phyloP scores from a whole-genome alignment of 64 coral and sea anemone species.

The Montipora efflorescens region DNA sequence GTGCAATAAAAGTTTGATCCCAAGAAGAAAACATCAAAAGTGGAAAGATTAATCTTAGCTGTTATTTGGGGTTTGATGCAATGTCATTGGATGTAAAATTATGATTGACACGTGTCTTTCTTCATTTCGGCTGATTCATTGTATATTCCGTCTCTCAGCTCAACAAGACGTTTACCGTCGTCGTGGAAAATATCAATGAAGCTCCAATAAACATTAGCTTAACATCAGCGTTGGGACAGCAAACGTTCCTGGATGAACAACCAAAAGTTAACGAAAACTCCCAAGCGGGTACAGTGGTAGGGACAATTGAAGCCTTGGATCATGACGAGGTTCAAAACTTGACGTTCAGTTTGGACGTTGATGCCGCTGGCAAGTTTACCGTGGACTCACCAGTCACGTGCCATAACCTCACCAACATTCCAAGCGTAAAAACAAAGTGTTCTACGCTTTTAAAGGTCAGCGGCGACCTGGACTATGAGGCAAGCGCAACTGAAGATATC shows the following conservation, averaged over 20 bases:
- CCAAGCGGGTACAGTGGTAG: constrained; percentile 46
- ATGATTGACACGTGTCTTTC: neutral
- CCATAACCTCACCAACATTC: constrained; percentile 59
- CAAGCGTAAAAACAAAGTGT: constrained; percentile 68
- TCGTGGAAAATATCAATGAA: constrained; percentile 87
- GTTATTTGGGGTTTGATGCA: too few relatives aligned
- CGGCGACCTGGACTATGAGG: constrained; percentile 76
- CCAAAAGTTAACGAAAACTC: constrained; percentile 84
- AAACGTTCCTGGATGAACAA: constrained; percentile 64
- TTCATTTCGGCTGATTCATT: neutral
- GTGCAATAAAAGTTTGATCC: too few relatives aligned
- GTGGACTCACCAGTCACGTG: constrained; percentile 55
- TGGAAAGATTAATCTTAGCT: too few relatives aligned
- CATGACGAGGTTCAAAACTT: constrained; percentile 81
- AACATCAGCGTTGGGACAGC: constrained; percentile 68
- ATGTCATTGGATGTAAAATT: neutral
- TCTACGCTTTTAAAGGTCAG: constrained; percentile 22
- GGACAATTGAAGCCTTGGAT: constrained; percentile 88
- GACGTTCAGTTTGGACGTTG: constrained; percentile 72
- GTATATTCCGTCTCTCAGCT: constrained; percentile 32
- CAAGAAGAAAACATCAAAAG: too few relatives aligned
- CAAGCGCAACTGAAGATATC: constrained; percentile 46
- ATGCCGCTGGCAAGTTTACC: constrained; percentile 73
- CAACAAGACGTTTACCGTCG: constrained; percentile 76
- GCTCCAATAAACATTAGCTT: constrained; percentile 85